phyloP scores from a whole-genome alignment of 2,888 invertebrate genomes.

The Trissonchulus sp. region DNA sequence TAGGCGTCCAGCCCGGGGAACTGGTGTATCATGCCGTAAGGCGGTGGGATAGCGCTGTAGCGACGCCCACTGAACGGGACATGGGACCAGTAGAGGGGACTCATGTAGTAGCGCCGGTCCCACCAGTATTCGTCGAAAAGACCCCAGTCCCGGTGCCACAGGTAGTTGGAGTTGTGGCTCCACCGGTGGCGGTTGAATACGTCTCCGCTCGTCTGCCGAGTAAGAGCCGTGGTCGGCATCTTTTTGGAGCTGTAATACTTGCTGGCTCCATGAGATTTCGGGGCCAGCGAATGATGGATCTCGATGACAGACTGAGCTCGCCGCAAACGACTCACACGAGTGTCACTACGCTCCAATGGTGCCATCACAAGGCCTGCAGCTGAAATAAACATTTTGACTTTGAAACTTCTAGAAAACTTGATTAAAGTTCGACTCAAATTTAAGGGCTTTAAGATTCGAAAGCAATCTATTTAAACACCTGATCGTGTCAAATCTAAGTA shows the following conservation, averaged over 20 bases:
- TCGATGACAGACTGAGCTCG: neutral
- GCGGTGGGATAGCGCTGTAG: conserved; percentile 22
- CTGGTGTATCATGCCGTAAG: conserved; percentile 11
- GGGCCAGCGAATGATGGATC: neutral
- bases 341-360: neutral
- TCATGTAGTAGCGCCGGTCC: conserved; percentile 25
- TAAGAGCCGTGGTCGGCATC: neutral
- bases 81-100: conserved; percentile 24
- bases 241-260: neutral
- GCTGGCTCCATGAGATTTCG: neutral
- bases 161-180: conserved; percentile 12
- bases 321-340: neutral
- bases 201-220: neutral
- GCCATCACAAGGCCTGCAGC: too few species aligned
- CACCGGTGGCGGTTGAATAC: neutral
- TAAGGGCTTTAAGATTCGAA: too few species aligned
- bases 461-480: too few species aligned
- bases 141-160: neutral
- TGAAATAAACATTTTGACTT: too few species aligned
- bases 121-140: conserved; percentile 27
- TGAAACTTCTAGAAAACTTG: too few species aligned
- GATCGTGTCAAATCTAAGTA: too few species aligned
- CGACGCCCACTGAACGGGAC: conserved; percentile 5
- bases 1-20: conserved; percentile 9
- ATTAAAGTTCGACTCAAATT: too few species aligned